A percentile compares a stretch with the other conserved stretches of the same genome.
phyloP scores from a whole-genome alignment of 64 coral and sea anemone species.

The Hydrozoanthus tunicans region DNA sequence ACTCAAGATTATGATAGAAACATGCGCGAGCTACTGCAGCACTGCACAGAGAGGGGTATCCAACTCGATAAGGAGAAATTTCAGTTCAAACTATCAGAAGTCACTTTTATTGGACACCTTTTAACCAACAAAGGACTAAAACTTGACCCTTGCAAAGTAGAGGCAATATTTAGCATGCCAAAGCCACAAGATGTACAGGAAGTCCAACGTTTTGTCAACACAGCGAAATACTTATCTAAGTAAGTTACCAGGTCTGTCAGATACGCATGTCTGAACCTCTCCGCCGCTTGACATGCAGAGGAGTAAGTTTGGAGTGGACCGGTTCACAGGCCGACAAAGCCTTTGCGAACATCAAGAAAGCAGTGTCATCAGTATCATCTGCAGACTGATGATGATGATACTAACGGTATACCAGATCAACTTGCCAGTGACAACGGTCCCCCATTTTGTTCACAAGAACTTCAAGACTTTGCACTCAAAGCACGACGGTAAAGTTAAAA shows the following conservation, averaged over 20 bases:
- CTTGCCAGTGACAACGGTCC: too few relatives aligned
- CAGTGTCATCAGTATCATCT: constrained; percentile 11
- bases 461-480: too few relatives aligned
- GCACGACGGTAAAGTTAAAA: neutral
- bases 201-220: constrained; percentile 45
- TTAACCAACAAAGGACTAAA: constrained; percentile 61
- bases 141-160: constrained; percentile 59
- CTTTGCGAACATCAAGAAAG: constrained; percentile 52
- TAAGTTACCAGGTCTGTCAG: constrained; percentile 51
- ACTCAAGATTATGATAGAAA: constrained; percentile 52
- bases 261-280: constrained; percentile 49
- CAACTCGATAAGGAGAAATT: constrained; percentile 74
- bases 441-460: neutral
- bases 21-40: constrained; percentile 43
- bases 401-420: too few relatives aligned
- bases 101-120: constrained; percentile 64
- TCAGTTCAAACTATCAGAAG: constrained; percentile 45
- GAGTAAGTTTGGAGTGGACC: constrained; percentile 35
- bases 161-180: constrained; percentile 51
- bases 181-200: constrained; percentile 56
- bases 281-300: constrained; percentile 48
- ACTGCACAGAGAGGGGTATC: constrained; percentile 52
- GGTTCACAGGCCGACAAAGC: constrained; percentile 17
- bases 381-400: too few relatives aligned
- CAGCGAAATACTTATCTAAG: constrained; percentile 64